Conservation (phyloP, 2,888 invertebrate species). For the Hydropsyche betteni region DNA sequence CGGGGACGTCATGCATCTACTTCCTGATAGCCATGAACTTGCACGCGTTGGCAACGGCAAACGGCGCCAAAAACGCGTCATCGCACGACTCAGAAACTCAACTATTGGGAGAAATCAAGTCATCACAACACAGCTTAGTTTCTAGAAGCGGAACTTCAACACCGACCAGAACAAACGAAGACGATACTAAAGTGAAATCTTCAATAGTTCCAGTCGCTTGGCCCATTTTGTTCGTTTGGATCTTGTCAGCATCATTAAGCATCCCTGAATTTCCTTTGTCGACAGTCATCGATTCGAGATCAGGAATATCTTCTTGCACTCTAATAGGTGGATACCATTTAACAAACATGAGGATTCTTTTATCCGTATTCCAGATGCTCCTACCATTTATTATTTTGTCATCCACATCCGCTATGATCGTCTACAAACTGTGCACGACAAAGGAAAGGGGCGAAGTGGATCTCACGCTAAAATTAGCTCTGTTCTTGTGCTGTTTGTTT, state of each 20-base stretch:
- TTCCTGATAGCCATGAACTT: slow-evolving; percentile 67
- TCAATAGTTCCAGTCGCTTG: slow-evolving; percentile 61
- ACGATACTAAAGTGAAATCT: slow-evolving; percentile 54
- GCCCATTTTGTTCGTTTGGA: slow-evolving; percentile 68
- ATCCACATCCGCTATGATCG: slow-evolving; percentile 56
- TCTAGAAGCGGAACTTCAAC: slow-evolving; percentile 59
- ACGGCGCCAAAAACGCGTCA: slow-evolving; percentile 59
- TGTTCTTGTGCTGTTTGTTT: slow-evolving; percentile 59
- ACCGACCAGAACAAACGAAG: slow-evolving; percentile 51
- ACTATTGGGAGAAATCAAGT: slow-evolving; percentile 60
- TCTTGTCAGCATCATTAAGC: slow-evolving; percentile 67
- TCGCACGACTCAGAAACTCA: slow-evolving; percentile 57
- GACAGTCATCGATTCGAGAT: slow-evolving; percentile 60
- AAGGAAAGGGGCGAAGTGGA: slow-evolving; percentile 54
- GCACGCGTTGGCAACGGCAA: slow-evolving; percentile 67
- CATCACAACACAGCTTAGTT: slow-evolving; percentile 64
- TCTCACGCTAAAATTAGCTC: slow-evolving; percentile 59
- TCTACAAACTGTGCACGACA: slow-evolving; percentile 57
- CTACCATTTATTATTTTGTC: slow-evolving; percentile 60
- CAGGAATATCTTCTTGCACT: slow-evolving; percentile 62
- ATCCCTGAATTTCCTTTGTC: slow-evolving; percentile 69
- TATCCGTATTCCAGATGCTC: slow-evolving; percentile 61
- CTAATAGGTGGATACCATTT: slow-evolving; percentile 65
- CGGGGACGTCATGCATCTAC: slow-evolving; percentile 67
- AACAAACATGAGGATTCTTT: slow-evolving; percentile 60